Evolutionary conservation across 2,797 vertebrate species (phyloP).

Genomic region (Eupleurogrammus muticus): DNA sequence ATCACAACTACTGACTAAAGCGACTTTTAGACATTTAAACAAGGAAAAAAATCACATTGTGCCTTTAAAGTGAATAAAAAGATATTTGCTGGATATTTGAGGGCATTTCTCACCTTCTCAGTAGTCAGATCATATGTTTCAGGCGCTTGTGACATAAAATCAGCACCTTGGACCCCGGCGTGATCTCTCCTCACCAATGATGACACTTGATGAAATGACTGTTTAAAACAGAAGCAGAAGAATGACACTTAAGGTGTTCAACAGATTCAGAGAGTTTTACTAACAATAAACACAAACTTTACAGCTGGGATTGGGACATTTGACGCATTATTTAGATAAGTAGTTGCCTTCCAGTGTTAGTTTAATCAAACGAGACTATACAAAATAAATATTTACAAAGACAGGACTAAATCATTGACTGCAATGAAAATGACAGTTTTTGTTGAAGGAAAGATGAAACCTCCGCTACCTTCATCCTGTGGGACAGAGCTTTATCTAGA

Average conservation of each 20-base stretch:
- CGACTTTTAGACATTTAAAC: too few relatives aligned
- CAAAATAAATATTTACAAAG: too few relatives aligned
- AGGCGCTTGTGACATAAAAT: conserved; percentile 60
- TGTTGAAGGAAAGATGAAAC: too few relatives aligned
- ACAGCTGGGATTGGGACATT: neutral
- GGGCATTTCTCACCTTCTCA: conserved; percentile 71
- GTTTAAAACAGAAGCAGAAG: conserved; percentile 23
- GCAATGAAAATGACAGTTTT: too few relatives aligned
- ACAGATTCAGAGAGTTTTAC: too few relatives aligned
- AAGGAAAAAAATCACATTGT: too few relatives aligned
- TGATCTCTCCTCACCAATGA: conserved; percentile 78
- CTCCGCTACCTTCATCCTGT: conserved; percentile 83
- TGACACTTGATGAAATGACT: conserved; percentile 77
- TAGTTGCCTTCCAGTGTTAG: too few relatives aligned
- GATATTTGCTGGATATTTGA: neutral
- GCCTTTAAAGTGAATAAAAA: neutral
- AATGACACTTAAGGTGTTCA: neutral
- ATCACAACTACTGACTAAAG: too few relatives aligned
- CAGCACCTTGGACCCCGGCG: conserved; percentile 59
- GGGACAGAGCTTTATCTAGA: conserved; percentile 84
- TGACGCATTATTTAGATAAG: too few relatives aligned
- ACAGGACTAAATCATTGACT: too few relatives aligned
- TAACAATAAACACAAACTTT: neutral
- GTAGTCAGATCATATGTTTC: conserved; percentile 77
- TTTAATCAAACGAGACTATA: too few relatives aligned